Conservation (phyloP, 2,888 invertebrate species). For the Drosophila nigricruria region DNA sequence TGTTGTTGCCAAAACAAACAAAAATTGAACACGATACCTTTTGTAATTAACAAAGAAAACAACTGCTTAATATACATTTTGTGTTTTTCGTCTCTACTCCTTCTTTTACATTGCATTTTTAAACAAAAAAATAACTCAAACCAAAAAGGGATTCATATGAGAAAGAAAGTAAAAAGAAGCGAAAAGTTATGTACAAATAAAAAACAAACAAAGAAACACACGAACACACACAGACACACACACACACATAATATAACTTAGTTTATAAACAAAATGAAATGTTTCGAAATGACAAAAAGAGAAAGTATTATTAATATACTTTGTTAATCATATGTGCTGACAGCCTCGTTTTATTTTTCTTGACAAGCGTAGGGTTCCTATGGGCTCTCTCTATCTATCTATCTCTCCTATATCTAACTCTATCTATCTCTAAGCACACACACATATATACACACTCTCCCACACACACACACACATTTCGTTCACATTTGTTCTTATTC, state of each 20-base stretch:
- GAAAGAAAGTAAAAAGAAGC: conserved; percentile 84
- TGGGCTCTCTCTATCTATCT: conserved; percentile 19
- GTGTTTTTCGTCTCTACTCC: conserved; percentile 83
- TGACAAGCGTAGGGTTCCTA: conserved; percentile 37
- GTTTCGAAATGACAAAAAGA: conserved; percentile 50
- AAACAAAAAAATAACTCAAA: conserved; percentile 42
- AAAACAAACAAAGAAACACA: conserved; percentile 25
- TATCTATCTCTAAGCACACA: conserved; percentile 26
- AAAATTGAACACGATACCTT: conserved; percentile 47
- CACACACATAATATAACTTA: conserved; percentile 56
- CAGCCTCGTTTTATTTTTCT: conserved; percentile 55
- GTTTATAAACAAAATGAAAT: conserved; percentile 62
- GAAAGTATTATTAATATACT: conserved; percentile 51
- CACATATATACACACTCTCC: conserved; percentile 1
- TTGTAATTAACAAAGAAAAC: conserved; percentile 71
- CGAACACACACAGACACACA: conserved; percentile 24
- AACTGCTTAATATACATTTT: conserved; percentile 83
- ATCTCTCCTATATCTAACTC: conserved; percentile 16
- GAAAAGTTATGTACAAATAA: conserved; percentile 81
- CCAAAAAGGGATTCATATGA: conserved; percentile 83
- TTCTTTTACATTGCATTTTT: conserved; percentile 83
- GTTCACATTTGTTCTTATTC: conserved; percentile 32
- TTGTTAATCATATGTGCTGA: conserved; percentile 28
- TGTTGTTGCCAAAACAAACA: conserved; percentile 22
- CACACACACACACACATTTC: conserved; percentile 15